Evolutionary conservation across 2,888 invertebrate species (phyloP), one percentile per base, ranked within the genome.

Genomic region (Bellardia pandia): DNA sequence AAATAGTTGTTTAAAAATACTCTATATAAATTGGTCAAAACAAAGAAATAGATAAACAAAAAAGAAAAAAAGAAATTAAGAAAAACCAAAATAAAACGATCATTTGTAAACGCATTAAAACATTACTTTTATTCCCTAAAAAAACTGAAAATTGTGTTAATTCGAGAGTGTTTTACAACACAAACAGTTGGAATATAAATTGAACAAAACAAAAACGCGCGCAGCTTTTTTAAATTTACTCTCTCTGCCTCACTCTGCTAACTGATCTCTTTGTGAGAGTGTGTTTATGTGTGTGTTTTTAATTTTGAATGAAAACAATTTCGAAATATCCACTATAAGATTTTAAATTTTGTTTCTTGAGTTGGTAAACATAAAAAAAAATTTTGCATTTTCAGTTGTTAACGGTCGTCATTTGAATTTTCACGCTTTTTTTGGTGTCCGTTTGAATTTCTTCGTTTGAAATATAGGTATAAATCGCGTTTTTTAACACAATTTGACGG

Each of bases 341-440:
- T 68, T 60, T 40, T 66, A 45, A 45, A 45, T 58, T 81, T 66
- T 33, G 58, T 74, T 86, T 76, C 53, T 45, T 66, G 72, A 76
- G 74, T 78, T 85, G 62, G 69, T 85, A 62, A 78, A 71, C 78
- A 56, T 58, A 75, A 81, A 91, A 87, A 89, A 88, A 88, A 90
- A 90, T 91, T 91, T 91, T 90, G 92, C 91, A 87, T 81, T 85
- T 87, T 91, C 91, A 92, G 92, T 92, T 89, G 90, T 88, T 91
- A 91, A 91, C 91, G 91, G 90, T 90, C 91, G 91, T 90, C 89
- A 90, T 92, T 91, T 91, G 90, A 90, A 91, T 92, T 92, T 92
- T 91, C 92, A 91, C 91, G 91, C 71, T 74, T 81, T 80, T 83
- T 66, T 74, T 66, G 42, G 42, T 76, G 62, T 81, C 14, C 56